A percentile compares a stretch with the other conserved stretches of the same genome.
These are phyloP conservation scores for Origma solitaria DNA, from an alignment of 2,113 vertebrate species.

Conservation along the genomic window DNA sequence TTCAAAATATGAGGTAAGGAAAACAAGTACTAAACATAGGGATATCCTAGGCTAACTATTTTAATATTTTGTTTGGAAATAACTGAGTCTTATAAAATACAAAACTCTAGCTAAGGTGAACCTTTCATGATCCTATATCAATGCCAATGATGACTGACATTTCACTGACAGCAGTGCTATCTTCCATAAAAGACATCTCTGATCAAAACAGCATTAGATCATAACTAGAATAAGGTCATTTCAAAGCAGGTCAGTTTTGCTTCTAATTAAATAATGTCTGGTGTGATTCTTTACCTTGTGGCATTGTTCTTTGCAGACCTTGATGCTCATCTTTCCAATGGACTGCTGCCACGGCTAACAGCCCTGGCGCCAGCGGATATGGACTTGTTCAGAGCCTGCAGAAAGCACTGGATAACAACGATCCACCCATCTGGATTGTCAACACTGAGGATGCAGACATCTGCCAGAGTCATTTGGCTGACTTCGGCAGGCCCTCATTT, in stretches of 20 bases:
- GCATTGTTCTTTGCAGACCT: neutral
- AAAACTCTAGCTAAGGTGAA: neutral
- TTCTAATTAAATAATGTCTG: neutral
- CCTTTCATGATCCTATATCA: neutral
- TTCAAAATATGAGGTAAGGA: neutral
- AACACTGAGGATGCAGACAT: neutral
- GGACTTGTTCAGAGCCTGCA: neutral
- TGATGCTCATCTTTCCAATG: neutral
- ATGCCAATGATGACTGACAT: neutral
- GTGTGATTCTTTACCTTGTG: neutral
- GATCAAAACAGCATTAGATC: neutral
- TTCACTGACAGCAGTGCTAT: neutral
- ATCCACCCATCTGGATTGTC: neutral
- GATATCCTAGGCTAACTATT: neutral
- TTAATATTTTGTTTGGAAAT: neutral
- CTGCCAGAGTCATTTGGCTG: constrained; percentile 27
- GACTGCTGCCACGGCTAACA: neutral
- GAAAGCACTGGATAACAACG: constrained; percentile 3
- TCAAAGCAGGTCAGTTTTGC: neutral
- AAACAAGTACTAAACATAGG: neutral
- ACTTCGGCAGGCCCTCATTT: neutral
- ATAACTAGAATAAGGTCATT: neutral
- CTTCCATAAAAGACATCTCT: neutral
- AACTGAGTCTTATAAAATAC: neutral
- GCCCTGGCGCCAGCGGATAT: fast-evolving